Conservation (phyloP, 2,113 vertebrate species). For the Alces alces region DNA sequence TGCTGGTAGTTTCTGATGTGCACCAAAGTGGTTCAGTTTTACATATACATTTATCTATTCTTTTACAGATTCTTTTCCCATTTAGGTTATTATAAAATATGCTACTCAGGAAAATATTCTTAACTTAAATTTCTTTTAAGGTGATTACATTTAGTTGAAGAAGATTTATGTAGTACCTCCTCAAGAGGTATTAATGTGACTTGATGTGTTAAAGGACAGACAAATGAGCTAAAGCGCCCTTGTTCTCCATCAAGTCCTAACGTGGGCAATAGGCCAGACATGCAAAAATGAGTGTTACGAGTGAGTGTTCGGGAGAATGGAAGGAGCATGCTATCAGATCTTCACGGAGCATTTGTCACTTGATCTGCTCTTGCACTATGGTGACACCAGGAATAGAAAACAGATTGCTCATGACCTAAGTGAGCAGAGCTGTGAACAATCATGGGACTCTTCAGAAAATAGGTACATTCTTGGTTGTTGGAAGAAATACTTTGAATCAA, state of each 20-base stretch:
- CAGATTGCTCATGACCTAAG: neutral
- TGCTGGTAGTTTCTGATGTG: neutral
- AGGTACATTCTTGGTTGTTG: neutral
- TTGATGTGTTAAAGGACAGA: neutral
- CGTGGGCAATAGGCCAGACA: neutral
- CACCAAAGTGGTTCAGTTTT: neutral
- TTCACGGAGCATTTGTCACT: neutral
- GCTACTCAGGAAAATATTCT: neutral
- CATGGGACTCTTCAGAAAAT: neutral
- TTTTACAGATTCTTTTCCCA: neutral
- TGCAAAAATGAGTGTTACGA: neutral
- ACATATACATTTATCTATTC: neutral
- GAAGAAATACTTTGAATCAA: neutral
- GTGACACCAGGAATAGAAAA: neutral
- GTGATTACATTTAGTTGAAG: neutral
- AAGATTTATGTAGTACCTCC: neutral
- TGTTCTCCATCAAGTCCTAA: neutral
- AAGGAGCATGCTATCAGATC: fast-evolving
- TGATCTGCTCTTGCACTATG: fast-evolving
- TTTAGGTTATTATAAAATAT: neutral
- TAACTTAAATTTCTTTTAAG: neutral
- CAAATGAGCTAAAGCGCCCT: neutral
- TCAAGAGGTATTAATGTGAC: neutral
- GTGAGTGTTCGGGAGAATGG: neutral
- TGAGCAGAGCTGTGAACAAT: too few species aligned